Evolutionary conservation across 2,113 vertebrate species (phyloP).

Genomic region (Mesocricetus auratus): DNA sequence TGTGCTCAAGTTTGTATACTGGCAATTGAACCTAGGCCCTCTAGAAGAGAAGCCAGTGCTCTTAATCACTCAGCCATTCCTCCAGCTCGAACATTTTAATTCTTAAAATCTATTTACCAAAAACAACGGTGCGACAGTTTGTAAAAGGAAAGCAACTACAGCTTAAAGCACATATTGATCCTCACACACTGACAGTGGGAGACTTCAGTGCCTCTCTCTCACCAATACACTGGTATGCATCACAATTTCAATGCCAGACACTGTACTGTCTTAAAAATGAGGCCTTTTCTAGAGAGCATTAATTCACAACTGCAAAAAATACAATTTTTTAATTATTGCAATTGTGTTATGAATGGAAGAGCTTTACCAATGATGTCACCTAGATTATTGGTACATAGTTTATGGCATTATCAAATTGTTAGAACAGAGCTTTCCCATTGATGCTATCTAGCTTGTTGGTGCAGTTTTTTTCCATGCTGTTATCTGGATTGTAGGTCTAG

Average conservation of each 20-base stretch:
- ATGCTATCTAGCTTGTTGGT: neutral
- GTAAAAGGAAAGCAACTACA: too few species aligned
- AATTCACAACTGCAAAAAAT: constrained; percentile 9
- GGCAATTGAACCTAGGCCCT: too few species aligned
- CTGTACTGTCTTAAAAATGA: neutral
- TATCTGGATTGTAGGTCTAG: neutral
- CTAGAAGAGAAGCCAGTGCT: too few species aligned
- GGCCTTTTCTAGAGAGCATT: neutral
- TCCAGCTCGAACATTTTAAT: too few species aligned
- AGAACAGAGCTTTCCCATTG: neutral
- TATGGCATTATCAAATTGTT: neutral
- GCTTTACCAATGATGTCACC: neutral
- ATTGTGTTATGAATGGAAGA: neutral
- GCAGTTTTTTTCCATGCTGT: neutral
- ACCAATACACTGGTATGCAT: neutral
- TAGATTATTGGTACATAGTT: neutral
- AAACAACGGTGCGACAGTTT: too few species aligned
- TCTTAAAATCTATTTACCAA: too few species aligned
- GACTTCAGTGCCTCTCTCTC: too few species aligned
- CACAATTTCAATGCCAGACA: neutral
- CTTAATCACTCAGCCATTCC: too few species aligned
- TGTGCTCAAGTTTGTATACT: neutral
- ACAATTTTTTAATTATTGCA: neutral
- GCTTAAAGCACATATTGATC: too few species aligned
- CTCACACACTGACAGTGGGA: too few species aligned